These are phyloP conservation scores for Macrostomum cliftonense DNA, from an alignment of 2,888 invertebrate species.

Conservation along the genomic window DNA sequence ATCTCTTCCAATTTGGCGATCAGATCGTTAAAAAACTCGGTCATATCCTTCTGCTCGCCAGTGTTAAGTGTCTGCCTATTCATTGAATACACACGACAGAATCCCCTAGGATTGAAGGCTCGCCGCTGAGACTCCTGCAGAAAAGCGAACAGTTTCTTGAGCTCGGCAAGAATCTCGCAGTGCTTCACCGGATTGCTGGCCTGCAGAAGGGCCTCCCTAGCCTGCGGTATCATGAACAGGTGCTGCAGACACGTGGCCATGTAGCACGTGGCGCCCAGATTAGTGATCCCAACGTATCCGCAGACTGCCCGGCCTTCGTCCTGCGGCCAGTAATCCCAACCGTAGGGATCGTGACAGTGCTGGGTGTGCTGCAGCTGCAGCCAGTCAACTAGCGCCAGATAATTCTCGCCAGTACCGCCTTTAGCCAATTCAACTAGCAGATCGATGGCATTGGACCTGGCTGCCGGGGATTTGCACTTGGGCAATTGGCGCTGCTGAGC, in stretches of 20 bases:
- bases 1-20: slow-evolving; percentile 87
- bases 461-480: slow-evolving; percentile 70
- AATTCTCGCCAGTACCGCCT: slow-evolving; percentile 59
- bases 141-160: slow-evolving; percentile 86
- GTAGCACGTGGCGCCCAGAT: slow-evolving; percentile 84
- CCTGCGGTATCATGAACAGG: slow-evolving; percentile 86
- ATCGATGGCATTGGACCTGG: slow-evolving; percentile 74
- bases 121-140: slow-evolving; percentile 77
- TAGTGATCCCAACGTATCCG: slow-evolving; percentile 79
- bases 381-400: slow-evolving; percentile 59
- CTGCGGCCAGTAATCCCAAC: slow-evolving; percentile 94
- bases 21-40: slow-evolving; percentile 85
- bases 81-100: slow-evolving; percentile 78
- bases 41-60: slow-evolving; percentile 92
- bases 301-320: slow-evolving; percentile 82
- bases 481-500: slow-evolving; percentile 62
- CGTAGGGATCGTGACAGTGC: slow-evolving; percentile 56
- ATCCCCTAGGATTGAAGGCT: slow-evolving; percentile 79
- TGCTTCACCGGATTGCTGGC: slow-evolving; percentile 51
- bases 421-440: slow-evolving; percentile 67
- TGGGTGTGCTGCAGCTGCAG: slow-evolving; percentile 68
- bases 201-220: slow-evolving; percentile 59
- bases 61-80: slow-evolving; percentile 85
- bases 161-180: slow-evolving; percentile 59
- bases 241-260: slow-evolving; percentile 95